A percentile compares a stretch with the other conserved stretches of the same genome.
Evolutionary conservation across 1,140 invertebrate species (phyloP).

Genomic region (Apis dorsata): DNA sequence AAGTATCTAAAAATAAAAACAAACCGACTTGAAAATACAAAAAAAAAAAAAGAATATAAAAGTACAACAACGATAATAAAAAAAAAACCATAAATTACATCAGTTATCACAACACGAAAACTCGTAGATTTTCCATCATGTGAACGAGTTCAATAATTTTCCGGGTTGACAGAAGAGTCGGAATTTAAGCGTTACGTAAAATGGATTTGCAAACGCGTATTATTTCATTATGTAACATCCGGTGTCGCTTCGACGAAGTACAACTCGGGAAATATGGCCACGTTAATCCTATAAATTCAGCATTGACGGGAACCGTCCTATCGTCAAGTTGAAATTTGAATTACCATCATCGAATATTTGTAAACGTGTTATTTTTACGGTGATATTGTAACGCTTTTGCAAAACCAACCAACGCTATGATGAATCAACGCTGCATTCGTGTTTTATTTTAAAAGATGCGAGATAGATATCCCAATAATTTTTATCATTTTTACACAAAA

Average conservation of each 20-base stretch:
- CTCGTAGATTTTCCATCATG: background rate
- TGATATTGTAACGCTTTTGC: background rate
- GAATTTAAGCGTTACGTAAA: constrained; percentile 31
- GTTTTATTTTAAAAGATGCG: background rate
- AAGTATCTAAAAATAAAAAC: too few species aligned
- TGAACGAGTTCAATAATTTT: constrained; percentile 10
- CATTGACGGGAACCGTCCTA: background rate
- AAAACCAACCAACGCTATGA: background rate
- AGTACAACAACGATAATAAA: background rate
- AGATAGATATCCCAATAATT: too few species aligned
- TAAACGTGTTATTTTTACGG: background rate
- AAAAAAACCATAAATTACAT: background rate
- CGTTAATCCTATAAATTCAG: constrained; percentile 21
- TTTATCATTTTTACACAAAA: too few species aligned
- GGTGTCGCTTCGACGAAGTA: background rate
- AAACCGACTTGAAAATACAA: background rate
- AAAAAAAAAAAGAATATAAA: background rate
- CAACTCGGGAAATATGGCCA: constrained; percentile 9
- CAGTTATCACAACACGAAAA: background rate
- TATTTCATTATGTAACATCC: constrained; percentile 31
- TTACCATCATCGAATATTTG: background rate
- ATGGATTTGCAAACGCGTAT: constrained; percentile 28
- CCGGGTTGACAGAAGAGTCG: background rate
- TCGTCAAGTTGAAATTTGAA: constrained; percentile 18
- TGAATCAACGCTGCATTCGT: background rate